Conservation (phyloP, 2,113 vertebrate genomes). For the Oostethus manadensis region DNA sequence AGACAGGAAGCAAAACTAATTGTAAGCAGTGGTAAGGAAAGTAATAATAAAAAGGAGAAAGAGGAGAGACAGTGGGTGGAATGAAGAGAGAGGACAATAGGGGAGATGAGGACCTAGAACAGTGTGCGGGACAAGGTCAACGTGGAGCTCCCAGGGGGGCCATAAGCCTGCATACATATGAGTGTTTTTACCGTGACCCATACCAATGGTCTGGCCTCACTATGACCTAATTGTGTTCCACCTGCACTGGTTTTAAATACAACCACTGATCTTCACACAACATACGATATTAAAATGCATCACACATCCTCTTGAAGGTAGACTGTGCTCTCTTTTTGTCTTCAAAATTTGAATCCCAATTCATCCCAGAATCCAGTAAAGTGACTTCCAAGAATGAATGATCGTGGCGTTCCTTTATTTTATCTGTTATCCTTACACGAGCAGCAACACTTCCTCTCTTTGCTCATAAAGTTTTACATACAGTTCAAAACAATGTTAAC, state of each 20-base stretch:
- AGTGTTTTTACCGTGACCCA: constrained; percentile 60
- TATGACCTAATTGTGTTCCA: constrained; percentile 63
- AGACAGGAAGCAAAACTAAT: constrained; percentile 21
- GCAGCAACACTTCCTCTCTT: constrained; percentile 11
- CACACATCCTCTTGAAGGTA: too few relatives aligned
- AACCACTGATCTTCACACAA: constrained; percentile 15
- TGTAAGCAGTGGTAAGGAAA: constrained; percentile 1
- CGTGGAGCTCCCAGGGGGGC: constrained; percentile 45
- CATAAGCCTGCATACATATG: constrained; percentile 65
- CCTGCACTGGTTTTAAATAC: constrained; percentile 42
- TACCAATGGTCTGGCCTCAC: constrained; percentile 58
- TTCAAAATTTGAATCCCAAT: not conserved
- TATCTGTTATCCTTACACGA: constrained; percentile 11
- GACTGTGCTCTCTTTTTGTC: not conserved
- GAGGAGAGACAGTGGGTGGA: constrained; percentile 19
- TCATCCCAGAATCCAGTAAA: constrained; percentile 3
- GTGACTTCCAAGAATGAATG: not conserved
- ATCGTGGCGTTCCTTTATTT: constrained; percentile 12
- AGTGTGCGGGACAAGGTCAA: constrained; percentile 64
- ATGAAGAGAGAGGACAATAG: constrained; percentile 36
- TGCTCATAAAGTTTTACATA: constrained; percentile 34
- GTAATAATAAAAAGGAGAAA: constrained; percentile 17
- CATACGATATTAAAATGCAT: not conserved
- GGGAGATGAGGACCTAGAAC: constrained; percentile 65
- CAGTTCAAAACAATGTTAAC: constrained; percentile 41